phyloP scores from a whole-genome alignment of 2,113 vertebrate species.

The Leiothrix lutea region DNA sequence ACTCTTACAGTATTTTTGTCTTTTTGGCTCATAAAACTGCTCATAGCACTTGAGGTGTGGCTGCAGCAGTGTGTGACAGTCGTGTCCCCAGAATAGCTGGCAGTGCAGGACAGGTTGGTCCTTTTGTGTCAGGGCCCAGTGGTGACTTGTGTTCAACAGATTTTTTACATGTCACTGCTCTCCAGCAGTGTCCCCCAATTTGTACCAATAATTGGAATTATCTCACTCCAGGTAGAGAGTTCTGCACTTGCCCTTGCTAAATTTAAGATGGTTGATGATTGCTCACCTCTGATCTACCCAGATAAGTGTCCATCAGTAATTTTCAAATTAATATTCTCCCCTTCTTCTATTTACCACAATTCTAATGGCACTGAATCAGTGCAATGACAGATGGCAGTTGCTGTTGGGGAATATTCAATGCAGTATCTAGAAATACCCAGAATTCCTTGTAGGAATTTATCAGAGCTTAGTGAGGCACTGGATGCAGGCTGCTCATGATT shows the following conservation, averaged over 20 bases:
- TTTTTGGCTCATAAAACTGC: neutral
- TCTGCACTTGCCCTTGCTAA: neutral
- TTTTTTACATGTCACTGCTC: neutral
- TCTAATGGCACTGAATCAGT: neutral
- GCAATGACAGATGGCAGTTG: neutral
- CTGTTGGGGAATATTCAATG: neutral
- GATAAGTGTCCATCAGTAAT: neutral
- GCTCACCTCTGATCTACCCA: neutral
- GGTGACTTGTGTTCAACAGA: neutral
- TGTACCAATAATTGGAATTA: neutral
- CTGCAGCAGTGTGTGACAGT: neutral
- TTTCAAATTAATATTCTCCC: neutral
- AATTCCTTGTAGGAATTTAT: neutral
- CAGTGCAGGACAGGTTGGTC: neutral
- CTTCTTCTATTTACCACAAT: neutral
- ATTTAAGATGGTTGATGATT: neutral
- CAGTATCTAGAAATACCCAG: neutral
- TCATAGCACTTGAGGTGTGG: neutral
- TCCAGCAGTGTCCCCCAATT: neutral
- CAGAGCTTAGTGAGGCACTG: neutral
- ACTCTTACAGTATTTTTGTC: neutral
- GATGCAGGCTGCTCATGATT: neutral
- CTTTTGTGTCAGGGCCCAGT: neutral
- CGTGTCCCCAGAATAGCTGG: neutral
- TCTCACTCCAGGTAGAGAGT: neutral